phyloP scores from a whole-genome alignment of 2,797 vertebrate genomes.

The Micrastur ruficollis region DNA sequence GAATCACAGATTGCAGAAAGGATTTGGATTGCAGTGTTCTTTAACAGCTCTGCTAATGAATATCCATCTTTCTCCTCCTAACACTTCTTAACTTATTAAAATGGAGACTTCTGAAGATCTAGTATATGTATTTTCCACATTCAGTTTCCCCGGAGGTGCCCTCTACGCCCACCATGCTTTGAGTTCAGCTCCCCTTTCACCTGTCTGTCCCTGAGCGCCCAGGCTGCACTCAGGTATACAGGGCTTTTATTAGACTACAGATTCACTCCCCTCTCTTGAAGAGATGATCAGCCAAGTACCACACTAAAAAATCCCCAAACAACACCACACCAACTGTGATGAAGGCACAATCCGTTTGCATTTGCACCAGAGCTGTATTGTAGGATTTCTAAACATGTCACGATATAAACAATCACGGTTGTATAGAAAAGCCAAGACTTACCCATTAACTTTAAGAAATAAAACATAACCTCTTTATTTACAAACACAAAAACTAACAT shows the following conservation, averaged over 20 bases:
- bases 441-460: conserved; percentile 51
- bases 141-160: not conserved
- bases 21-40: not conserved
- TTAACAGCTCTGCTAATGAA: not conserved
- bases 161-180: not conserved
- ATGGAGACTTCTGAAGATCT: not conserved
- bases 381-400: not conserved
- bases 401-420: accelerated
- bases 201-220: accelerated
- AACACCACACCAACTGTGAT: not conserved
- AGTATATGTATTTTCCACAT: not conserved
- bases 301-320: not conserved
- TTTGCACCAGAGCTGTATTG: not conserved
- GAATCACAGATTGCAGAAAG: not conserved
- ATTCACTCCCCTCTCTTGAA: not conserved
- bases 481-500: conserved; percentile 68
- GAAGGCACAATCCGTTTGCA: not conserved
- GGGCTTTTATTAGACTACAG: not conserved
- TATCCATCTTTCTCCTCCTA: accelerated
- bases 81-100: not conserved
- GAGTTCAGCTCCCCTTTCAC: not conserved
- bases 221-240: not conserved
- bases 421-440: not conserved
- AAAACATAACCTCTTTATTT: conserved; percentile 77
- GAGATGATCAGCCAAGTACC: not conserved